These are phyloP conservation scores for Neosalanx taihuensis DNA, from an alignment of 2,797 vertebrate species.

Conservation along the genomic window DNA sequence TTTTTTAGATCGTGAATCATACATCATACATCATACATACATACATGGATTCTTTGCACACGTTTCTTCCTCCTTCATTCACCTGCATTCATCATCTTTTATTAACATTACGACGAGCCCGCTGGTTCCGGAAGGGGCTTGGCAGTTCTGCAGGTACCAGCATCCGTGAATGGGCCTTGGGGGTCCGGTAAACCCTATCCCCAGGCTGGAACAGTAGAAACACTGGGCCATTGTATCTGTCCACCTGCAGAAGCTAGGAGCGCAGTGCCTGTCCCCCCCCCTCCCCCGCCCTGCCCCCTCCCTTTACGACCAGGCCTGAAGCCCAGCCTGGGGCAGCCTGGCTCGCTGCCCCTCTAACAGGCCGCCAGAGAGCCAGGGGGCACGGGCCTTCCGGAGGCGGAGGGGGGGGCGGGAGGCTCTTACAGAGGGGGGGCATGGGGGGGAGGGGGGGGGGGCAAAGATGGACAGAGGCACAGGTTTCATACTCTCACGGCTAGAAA, in stretches of 20 bases:
- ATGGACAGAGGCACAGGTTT: not conserved
- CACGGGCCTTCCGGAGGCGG: conserved; percentile 59
- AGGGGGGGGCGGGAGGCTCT: too few relatives aligned
- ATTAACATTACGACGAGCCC: not conserved
- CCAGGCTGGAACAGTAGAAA: not conserved
- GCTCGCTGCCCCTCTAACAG: conserved; percentile 40
- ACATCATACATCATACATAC: too few relatives aligned
- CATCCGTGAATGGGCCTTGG: not conserved
- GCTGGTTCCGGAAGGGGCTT: not conserved
- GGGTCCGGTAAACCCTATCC: not conserved
- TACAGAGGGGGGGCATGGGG: too few relatives aligned
- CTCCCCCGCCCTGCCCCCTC: too few relatives aligned
- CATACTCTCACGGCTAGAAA: conserved; percentile 65
- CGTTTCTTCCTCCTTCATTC: conserved; percentile 13
- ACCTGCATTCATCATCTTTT: conserved; percentile 5
- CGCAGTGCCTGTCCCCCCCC: conserved; percentile 54
- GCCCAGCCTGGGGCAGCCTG: conserved; percentile 41
- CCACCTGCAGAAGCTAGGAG: conserved; percentile 39
- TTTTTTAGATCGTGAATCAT: too few relatives aligned
- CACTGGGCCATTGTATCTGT: conserved; percentile 17
- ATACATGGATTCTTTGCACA: too few relatives aligned
- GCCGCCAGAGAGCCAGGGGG: conserved; percentile 67
- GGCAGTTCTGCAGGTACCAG: not conserved
- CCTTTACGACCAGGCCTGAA: conserved; percentile 70
- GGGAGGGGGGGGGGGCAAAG: too few relatives aligned